A percentile compares a stretch with the other conserved stretches of the same genome.
Evolutionary conservation across 2,888 invertebrate genomes (phyloP).

Genomic region (Eupithecia tripunctaria): DNA sequence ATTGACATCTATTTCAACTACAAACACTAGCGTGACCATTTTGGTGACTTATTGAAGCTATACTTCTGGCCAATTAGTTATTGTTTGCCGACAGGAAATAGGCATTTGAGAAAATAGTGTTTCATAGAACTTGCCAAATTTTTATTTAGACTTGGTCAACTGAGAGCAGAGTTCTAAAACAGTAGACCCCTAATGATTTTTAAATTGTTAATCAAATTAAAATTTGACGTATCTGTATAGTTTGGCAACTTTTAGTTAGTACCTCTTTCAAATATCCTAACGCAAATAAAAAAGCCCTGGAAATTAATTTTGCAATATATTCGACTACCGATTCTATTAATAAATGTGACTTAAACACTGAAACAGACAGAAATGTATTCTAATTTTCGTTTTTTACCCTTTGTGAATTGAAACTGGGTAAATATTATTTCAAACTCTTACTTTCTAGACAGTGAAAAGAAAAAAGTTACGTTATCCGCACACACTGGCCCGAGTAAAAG

Average conservation of each 20-base stretch:
- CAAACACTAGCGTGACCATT: neutral
- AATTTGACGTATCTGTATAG: no score
- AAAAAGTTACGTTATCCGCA: neutral
- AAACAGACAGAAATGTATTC: no score
- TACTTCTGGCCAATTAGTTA: neutral
- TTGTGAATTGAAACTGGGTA: neutral
- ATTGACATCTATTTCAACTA: conserved; percentile 1
- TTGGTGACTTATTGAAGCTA: neutral
- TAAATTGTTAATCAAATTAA: no score
- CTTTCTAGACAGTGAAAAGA: neutral
- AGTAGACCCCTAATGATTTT: no score
- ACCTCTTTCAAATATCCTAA: no score
- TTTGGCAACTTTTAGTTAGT: no score
- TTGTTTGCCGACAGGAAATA: neutral
- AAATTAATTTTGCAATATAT: neutral
- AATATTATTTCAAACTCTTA: neutral
- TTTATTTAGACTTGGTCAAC: neutral
- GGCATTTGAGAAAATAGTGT: neutral
- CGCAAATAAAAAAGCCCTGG: neutral
- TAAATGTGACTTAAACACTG: no score
- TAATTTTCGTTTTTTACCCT: neutral
- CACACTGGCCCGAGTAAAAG: conserved; percentile 48
- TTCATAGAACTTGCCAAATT: neutral
- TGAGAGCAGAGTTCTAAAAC: neutral
- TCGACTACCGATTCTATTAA: no score